Conservation (phyloP, 2,888 invertebrate species). For the Macaria liturata region DNA sequence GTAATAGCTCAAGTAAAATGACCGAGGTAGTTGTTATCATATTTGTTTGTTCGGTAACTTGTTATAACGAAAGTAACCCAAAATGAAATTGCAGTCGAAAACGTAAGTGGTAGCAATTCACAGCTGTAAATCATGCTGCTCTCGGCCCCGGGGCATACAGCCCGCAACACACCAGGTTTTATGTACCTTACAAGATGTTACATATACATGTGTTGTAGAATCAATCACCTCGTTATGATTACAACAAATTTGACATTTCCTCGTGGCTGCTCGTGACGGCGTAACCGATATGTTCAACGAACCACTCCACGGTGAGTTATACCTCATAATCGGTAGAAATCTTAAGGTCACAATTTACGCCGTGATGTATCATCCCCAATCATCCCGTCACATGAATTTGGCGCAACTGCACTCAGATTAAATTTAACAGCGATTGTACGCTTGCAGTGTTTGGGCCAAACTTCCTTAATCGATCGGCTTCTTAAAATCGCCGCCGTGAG, state of each 20-base stretch:
- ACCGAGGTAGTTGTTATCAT: too few relatives aligned
- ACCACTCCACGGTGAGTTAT: conserved; percentile 50
- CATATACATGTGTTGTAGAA: conserved; percentile 30
- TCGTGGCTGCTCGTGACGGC: conserved; percentile 30
- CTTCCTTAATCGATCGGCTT: conserved; percentile 19
- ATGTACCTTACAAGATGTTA: conserved; percentile 13
- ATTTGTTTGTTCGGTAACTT: too few relatives aligned
- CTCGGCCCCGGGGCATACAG: conserved; percentile 42
- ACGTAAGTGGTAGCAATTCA: conserved; percentile 43
- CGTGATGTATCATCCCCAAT: conserved; percentile 65
- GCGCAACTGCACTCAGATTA: conserved; percentile 30
- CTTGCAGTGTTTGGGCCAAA: background rate
- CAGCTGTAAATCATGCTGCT: conserved; percentile 44
- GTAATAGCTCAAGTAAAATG: too few relatives aligned
- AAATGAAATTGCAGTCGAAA: conserved; percentile 28
- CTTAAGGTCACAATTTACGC: conserved; percentile 62
- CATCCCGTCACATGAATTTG: conserved; percentile 53
- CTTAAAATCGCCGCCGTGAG: conserved; percentile 29
- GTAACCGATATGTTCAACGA: conserved; percentile 47
- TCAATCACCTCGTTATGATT: conserved; percentile 51
- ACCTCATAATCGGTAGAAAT: conserved; percentile 58
- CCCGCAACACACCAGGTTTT: conserved; percentile 34
- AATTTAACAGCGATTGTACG: conserved; percentile 28
- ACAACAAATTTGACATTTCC: conserved; percentile 56
- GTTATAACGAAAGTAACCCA: conserved; percentile 12